Evolutionary conservation across 2,797 vertebrate genomes (phyloP).

Genomic region (Danionella dracula): DNA sequence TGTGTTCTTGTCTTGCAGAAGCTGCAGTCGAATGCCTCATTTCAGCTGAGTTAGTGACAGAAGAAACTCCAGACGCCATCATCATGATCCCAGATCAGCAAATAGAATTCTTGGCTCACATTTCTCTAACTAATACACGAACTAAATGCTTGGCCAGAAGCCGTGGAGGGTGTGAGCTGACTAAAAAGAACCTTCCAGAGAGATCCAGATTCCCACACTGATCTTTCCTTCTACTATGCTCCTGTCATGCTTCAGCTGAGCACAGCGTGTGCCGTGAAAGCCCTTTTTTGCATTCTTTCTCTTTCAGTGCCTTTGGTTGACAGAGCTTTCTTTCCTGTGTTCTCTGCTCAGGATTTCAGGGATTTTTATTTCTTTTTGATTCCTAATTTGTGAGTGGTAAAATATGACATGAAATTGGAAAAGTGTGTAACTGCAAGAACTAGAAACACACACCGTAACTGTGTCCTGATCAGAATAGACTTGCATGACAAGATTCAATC

Average conservation of each 20-base stretch:
- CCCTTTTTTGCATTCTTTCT: slow-evolving; percentile 39
- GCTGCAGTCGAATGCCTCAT: slow-evolving; percentile 65
- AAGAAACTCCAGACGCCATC: slow-evolving; percentile 22
- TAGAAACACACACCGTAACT: slow-evolving; percentile 1
- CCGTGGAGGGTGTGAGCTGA: slow-evolving; percentile 34
- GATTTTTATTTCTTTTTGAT: slow-evolving; percentile 29
- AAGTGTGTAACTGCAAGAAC: not conserved
- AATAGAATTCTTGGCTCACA: slow-evolving; percentile 40
- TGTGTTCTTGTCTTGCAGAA: slow-evolving; percentile 56
- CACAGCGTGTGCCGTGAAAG: slow-evolving; percentile 47
- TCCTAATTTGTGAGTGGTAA: slow-evolving; percentile 35
- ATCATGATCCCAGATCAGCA: slow-evolving; percentile 52
- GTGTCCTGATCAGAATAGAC: not conserved
- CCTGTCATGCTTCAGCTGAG: slow-evolving; percentile 47
- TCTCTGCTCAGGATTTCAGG: slow-evolving; percentile 42
- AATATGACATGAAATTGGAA: not conserved
- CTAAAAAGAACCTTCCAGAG: slow-evolving; percentile 53
- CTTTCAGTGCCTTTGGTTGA: slow-evolving; percentile 24
- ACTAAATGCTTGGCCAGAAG: slow-evolving; percentile 51
- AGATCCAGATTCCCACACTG: slow-evolving; percentile 57
- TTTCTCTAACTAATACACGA: slow-evolving; percentile 50
- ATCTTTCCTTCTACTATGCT: slow-evolving; percentile 41
- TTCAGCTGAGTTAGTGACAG: slow-evolving; percentile 58
- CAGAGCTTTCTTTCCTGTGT: slow-evolving; percentile 28
- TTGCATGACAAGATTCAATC: not conserved